Conservation (phyloP, 2,113 vertebrate genomes). For the Notothenia coriiceps region DNA sequence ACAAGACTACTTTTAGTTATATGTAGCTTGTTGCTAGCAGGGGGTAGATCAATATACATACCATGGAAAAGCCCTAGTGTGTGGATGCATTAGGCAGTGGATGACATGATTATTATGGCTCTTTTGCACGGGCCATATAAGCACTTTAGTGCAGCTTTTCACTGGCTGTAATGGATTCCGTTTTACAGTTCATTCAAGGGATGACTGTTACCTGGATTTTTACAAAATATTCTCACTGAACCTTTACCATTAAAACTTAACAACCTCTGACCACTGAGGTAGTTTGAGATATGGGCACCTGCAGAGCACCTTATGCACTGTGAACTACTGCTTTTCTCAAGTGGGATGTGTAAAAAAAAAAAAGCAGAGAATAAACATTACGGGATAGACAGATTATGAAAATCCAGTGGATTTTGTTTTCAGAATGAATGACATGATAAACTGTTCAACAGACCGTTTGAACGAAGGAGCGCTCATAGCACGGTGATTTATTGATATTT, state of each 20-base stretch:
- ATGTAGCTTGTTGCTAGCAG: not conserved
- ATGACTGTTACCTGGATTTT: conserved; percentile 14
- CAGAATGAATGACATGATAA: conserved; percentile 48
- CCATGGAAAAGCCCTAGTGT: not conserved
- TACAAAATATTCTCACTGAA: conserved; percentile 2
- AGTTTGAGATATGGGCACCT: not conserved
- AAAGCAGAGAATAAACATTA: conserved; percentile 21
- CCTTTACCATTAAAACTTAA: not conserved
- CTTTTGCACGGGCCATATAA: conserved; percentile 28
- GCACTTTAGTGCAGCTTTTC: conserved; percentile 40
- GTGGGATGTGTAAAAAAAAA: conserved; percentile 23
- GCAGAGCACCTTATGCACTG: not conserved
- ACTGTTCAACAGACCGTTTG: conserved; percentile 42
- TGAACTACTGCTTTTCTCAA: not conserved
- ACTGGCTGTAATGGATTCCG: conserved; percentile 27
- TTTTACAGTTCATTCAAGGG: conserved; percentile 37
- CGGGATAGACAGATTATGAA: conserved; percentile 49
- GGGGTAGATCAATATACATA: conserved; percentile 42
- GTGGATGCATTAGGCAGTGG: conserved; percentile 35
- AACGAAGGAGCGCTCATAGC: conserved; percentile 1
- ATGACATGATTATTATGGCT: conserved; percentile 53
- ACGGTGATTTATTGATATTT: conserved; percentile 62
- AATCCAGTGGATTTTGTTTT: conserved; percentile 41
- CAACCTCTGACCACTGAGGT: conserved; percentile 17
- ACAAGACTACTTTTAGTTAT: conserved; percentile 25